These are phyloP conservation scores for Lottia gigantea DNA, from an alignment of 2,888 invertebrate genomes.

Conservation along the genomic window DNA sequence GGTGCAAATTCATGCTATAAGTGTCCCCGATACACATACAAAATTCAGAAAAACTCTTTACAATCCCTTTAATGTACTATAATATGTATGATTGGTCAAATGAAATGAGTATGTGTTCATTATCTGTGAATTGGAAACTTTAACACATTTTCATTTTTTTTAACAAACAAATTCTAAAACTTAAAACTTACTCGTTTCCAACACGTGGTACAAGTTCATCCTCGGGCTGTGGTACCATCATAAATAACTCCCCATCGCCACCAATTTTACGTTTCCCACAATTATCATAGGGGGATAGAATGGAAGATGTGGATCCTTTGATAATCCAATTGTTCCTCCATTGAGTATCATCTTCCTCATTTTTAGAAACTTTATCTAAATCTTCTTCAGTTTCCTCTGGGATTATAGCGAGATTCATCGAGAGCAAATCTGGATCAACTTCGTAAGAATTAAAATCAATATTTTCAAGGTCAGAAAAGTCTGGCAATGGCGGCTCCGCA, in stretches of 20 bases:
- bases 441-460: conserved; percentile 51
- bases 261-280: conserved; percentile 34
- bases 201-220: conserved; percentile 41
- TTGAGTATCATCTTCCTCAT: conserved; percentile 28
- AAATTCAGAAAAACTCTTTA: background rate
- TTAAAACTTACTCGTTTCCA: conserved; percentile 47
- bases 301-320: conserved; percentile 38
- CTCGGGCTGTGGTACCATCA: conserved; percentile 50
- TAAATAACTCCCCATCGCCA: conserved; percentile 36
- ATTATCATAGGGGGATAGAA: conserved; percentile 42
- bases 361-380: conserved; percentile 42
- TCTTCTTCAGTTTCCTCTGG: conserved; percentile 58
- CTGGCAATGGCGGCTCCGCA: conserved; percentile 38
- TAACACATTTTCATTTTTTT: no score
- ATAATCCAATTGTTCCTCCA: conserved; percentile 60
- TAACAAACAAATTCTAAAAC: no score
- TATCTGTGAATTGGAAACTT: background rate
- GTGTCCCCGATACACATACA: no score
- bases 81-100: no score
- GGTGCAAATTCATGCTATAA: no score
- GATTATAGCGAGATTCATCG: conserved; percentile 57
- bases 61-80: no score
- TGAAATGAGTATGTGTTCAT: no score
- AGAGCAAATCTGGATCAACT: conserved; percentile 56
- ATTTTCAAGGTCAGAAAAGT: conserved; percentile 50